Evolutionary conservation across 2,888 invertebrate species (phyloP), one percentile per base, ranked within the genome.

Genomic region (Sinopyrophorus schimmeli): DNA sequence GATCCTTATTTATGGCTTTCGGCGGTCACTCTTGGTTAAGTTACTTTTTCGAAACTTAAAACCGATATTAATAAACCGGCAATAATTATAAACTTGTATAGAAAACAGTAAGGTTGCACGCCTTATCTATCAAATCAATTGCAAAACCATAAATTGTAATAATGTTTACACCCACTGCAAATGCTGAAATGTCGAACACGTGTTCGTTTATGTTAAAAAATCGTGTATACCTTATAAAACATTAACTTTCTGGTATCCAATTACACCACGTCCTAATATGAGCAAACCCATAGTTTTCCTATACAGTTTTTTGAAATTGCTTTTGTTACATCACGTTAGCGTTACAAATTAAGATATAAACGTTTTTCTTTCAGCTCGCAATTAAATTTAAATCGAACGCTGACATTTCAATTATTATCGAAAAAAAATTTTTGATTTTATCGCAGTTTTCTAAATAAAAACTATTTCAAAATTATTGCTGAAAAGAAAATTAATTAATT

Each of bases 101-200:
- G 26, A 27, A 35, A 43, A 26, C 35, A 28, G 34, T 27, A 43
- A 16, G 27, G 27, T 35, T 43, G 34, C 43, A 28, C 35, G 35
- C 35, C 24, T 43, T 43, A 43, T 43, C 43, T 43, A 43, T 43
- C 43, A 43, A 41, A 43, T 43, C 43, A 43, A 43, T 43, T 43
- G 35, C 43, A 43, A 43, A 43, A 43, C 34, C 14, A 35, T 43
- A 34, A 43, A 41, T 30, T 31, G 20, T 24, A 31, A 24, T 32
- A 43, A 32, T 28, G 41, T 15, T 43, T 35, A 35, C 43, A 35
- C 43, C 43, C 21, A 43, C 43, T 4, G 7, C 15, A 23, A 40
- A 34, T 15, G 26, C 35, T 43, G 34, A 41, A 41, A 41, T 41
- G 41, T 30, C 43, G 34, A 35, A 43, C 43, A 35, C 34, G 43